Evolutionary conservation across 1,140 invertebrate species (phyloP).

Genomic region (Bombus breviceps): DNA sequence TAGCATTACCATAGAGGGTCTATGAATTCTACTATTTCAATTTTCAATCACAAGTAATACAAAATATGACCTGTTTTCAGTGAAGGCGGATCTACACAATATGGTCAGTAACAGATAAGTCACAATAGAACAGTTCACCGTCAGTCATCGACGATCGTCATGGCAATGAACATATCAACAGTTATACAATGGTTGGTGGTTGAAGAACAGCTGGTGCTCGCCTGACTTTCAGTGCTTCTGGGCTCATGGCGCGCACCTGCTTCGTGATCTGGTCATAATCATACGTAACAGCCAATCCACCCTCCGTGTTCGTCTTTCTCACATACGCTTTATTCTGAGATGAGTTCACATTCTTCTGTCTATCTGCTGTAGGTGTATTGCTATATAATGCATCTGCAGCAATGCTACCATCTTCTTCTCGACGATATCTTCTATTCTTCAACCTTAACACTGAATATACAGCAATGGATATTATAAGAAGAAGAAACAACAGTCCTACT

Average conservation of each 20-base stretch:
- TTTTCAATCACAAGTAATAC: background rate
- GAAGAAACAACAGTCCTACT: constrained; percentile 73
- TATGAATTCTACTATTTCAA: too few relatives aligned
- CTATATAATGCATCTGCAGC: constrained; percentile 78
- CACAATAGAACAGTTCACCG: background rate
- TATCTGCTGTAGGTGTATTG: constrained; percentile 65
- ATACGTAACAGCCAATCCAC: constrained; percentile 77
- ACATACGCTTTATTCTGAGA: constrained; percentile 64
- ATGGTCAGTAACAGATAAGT: background rate
- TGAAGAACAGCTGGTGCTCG: constrained; percentile 80
- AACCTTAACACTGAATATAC: constrained; percentile 73
- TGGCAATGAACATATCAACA: constrained; percentile 29
- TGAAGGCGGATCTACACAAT: background rate
- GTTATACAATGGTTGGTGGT: constrained; percentile 80
- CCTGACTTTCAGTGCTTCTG: constrained; percentile 80
- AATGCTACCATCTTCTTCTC: constrained; percentile 78
- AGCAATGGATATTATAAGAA: constrained; percentile 73
- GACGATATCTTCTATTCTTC: constrained; percentile 74
- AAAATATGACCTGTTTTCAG: background rate
- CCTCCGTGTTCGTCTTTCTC: constrained; percentile 72
- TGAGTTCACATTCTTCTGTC: constrained; percentile 64
- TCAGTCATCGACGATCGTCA: constrained; percentile 4
- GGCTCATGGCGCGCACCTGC: constrained; percentile 78
- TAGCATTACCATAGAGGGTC: background rate
- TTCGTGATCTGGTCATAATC: constrained; percentile 80